These are phyloP conservation scores for Ericerus pela DNA, from an alignment of 1,140 invertebrate genomes.

Conservation along the genomic window DNA sequence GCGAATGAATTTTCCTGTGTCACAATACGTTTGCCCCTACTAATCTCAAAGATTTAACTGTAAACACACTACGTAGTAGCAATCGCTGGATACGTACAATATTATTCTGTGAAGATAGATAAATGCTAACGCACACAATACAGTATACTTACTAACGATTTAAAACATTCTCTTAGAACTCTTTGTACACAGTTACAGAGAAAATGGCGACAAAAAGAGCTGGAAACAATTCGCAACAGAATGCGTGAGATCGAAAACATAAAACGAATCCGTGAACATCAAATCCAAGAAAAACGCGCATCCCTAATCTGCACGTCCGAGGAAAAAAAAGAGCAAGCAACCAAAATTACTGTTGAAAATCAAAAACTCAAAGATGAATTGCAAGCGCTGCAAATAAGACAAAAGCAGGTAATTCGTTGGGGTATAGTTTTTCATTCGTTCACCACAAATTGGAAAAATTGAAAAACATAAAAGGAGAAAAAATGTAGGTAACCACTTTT, in stretches of 20 bases:
- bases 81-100: too few relatives aligned
- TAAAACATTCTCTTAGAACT: not conserved
- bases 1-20: too few relatives aligned
- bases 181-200: conserved; percentile 28
- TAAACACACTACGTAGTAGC: too few relatives aligned
- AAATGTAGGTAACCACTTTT: not conserved
- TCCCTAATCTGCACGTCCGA: conserved; percentile 42
- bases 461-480: not conserved
- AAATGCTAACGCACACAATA: too few relatives aligned
- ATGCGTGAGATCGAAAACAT: conserved; percentile 26
- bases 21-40: too few relatives aligned
- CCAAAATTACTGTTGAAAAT: conserved; percentile 33
- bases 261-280: conserved; percentile 31
- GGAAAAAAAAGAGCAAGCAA: conserved; percentile 42
- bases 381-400: not conserved
- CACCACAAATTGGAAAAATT: not conserved
- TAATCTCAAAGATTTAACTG: too few relatives aligned
- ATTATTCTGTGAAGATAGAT: too few relatives aligned
- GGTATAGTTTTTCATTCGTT: not conserved
- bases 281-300: conserved; percentile 36
- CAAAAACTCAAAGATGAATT: conserved; percentile 1
- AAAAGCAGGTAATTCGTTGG: not conserved
- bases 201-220: conserved; percentile 32
- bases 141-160: too few relatives aligned
- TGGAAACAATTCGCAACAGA: conserved; percentile 25